A percentile compares a stretch with the other conserved stretches of the same genome.
phyloP scores from a whole-genome alignment of 2,797 vertebrate genomes.

The Staurois parvus region DNA sequence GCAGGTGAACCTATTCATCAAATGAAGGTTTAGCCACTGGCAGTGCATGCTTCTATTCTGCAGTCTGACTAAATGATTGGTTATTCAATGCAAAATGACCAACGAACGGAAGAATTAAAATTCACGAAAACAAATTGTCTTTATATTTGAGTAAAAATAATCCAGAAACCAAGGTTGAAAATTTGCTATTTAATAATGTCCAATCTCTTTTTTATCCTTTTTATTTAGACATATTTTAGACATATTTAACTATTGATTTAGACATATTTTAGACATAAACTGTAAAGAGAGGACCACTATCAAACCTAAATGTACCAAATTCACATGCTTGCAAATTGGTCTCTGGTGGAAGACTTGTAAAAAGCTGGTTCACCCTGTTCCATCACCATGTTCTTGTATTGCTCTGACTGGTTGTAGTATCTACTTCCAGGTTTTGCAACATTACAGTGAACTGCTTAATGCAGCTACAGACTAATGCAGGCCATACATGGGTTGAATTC shows the following conservation, averaged over 20 bases:
- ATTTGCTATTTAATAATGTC: background rate
- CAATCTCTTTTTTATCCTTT: background rate
- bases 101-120: background rate
- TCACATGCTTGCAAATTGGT: background rate
- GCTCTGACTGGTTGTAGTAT: background rate
- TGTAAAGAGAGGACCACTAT: background rate
- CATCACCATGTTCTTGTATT: background rate
- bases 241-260: background rate
- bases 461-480: too few relatives aligned
- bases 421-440: background rate
- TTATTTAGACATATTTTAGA: background rate
- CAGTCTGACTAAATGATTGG: constrained; percentile 45
- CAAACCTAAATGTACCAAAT: background rate
- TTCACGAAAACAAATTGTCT: background rate
- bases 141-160: background rate
- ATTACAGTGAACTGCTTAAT: background rate
- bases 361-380: too few relatives aligned
- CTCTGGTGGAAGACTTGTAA: too few relatives aligned
- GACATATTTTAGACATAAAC: background rate
- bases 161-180: background rate
- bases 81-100: constrained; percentile 29
- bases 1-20: constrained; percentile 53
- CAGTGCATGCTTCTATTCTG: constrained; percentile 32
- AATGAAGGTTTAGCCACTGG: constrained; percentile 38
- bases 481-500: too few relatives aligned